phyloP scores from a whole-genome alignment of 2,888 invertebrate genomes.

The Frankliniella fusca region DNA sequence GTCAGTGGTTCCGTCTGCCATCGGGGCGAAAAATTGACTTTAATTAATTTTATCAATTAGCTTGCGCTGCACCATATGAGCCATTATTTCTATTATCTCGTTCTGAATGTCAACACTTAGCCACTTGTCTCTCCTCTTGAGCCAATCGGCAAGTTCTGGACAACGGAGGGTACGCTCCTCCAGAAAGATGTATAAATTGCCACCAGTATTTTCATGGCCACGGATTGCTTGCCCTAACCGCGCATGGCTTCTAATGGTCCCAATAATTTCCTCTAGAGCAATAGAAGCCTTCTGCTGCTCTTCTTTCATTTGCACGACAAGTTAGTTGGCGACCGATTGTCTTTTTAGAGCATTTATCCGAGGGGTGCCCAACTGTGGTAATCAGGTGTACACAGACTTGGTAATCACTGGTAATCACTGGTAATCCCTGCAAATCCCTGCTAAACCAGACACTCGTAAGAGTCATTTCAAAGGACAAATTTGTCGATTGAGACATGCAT shows the following conservation, averaged over 20 bases:
- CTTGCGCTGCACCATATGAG: neutral
- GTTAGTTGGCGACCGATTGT: neutral
- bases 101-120: neutral
- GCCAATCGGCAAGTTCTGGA: neutral
- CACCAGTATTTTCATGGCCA: constrained; percentile 27
- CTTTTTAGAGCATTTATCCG: neutral
- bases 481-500: too few relatives aligned
- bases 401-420: too few relatives aligned
- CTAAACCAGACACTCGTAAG: too few relatives aligned
- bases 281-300: neutral
- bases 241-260: neutral
- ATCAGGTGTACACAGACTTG: too few relatives aligned
- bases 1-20: neutral
- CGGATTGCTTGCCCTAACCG: constrained; percentile 32
- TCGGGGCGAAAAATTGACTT: neutral
- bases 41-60: neutral
- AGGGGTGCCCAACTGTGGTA: too few relatives aligned
- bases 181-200: too few relatives aligned
- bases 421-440: too few relatives aligned
- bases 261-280: neutral
- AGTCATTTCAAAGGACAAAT: too few relatives aligned
- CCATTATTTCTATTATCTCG: neutral
- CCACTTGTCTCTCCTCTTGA: neutral
- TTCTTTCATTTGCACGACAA: neutral
- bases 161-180: neutral